A percentile compares a stretch with the other conserved stretches of the same genome.
phyloP scores from a whole-genome alignment of 2,888 invertebrate species.

The Parnassius orleans region DNA sequence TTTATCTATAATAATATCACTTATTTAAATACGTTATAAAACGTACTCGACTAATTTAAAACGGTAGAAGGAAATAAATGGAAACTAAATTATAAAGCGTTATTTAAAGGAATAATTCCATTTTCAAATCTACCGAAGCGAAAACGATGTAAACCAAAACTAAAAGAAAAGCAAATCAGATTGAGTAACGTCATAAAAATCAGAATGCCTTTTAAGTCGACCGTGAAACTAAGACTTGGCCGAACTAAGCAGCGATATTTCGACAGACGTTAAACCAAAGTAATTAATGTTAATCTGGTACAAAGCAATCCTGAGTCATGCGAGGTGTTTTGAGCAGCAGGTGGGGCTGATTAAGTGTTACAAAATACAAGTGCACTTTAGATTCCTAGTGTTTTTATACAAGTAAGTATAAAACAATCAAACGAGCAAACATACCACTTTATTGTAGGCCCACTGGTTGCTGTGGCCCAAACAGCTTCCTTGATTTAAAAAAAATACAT shows the following conservation, averaged over 20 bases:
- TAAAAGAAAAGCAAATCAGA: conserved; percentile 6
- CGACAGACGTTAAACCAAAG: conserved; percentile 18
- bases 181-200: conserved; percentile 14
- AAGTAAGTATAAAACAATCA: no score
- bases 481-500: no score
- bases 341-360: conserved; percentile 46
- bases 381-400: no score
- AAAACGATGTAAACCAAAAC: not conserved
- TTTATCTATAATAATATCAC: no score
- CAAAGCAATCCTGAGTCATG: conserved; percentile 18
- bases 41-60: no score
- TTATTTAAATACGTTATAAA: no score
- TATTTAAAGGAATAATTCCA: not conserved
- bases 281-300: conserved; percentile 25
- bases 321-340: conserved; percentile 36
- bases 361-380: no score
- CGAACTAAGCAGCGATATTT: conserved; percentile 12
- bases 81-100: no score
- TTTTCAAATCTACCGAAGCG: conserved; percentile 5
- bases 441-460: no score
- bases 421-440: no score
- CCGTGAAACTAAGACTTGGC: conserved; percentile 17
- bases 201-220: conserved; percentile 18
- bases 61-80: no score
- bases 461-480: no score